Conservation (phyloP, 2,113 vertebrate species). For the Collichthys lucidus region DNA sequence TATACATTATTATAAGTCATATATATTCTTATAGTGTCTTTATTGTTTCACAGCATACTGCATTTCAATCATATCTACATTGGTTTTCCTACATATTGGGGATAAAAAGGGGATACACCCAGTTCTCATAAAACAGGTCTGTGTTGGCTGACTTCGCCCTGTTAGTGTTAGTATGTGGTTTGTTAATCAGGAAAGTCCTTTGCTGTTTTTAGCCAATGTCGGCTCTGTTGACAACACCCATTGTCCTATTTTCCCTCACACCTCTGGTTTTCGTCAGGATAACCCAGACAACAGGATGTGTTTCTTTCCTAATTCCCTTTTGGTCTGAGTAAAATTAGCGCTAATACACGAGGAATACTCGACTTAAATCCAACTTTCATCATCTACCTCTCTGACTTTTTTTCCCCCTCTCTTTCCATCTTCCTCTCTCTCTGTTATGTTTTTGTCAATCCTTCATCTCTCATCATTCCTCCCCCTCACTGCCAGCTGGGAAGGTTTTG, state of each 20-base stretch:
- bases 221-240: conserved; percentile 56
- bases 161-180: conserved; percentile 40
- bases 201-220: conserved; percentile 37
- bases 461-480: conserved; percentile 19
- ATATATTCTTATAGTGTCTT: not conserved
- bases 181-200: conserved; percentile 30
- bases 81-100: conserved; percentile 28
- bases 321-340: not conserved
- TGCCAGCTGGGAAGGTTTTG: conserved; percentile 51
- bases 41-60: not conserved
- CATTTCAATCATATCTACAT: conserved; percentile 22
- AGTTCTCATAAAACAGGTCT: conserved; percentile 51
- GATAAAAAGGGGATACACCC: conserved; percentile 53
- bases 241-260: conserved; percentile 32
- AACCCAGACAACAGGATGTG: not conserved
- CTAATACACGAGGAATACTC: not conserved
- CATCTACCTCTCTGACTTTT: not conserved
- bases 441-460: conserved; percentile 7
- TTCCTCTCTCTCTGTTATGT: not conserved
- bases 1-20: not conserved
- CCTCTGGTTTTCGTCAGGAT: conserved; percentile 1
- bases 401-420: not conserved
- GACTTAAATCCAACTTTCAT: not conserved
- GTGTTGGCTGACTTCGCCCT: conserved; percentile 8
- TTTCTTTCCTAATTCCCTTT: not conserved